These are phyloP conservation scores for Argya squamiceps DNA, from an alignment of 2,797 vertebrate genomes.

Conservation along the genomic window DNA sequence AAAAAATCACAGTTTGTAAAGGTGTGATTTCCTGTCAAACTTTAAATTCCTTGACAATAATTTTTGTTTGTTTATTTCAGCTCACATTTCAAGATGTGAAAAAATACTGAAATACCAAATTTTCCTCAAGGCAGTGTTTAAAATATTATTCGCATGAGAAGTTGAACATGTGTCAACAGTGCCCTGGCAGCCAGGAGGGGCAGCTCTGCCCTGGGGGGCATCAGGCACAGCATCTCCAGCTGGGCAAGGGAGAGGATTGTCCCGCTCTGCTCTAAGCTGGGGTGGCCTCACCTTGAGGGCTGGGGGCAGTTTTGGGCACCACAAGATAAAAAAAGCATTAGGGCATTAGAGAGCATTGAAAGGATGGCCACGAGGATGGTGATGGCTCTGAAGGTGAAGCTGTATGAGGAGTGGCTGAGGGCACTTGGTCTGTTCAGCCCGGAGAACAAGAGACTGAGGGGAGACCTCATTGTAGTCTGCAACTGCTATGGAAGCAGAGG, in stretches of 20 bases:
- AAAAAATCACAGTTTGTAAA: not conserved
- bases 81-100: not conserved
- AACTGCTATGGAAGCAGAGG: not conserved
- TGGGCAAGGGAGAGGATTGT: rapidly evolving
- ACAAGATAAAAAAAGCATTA: not conserved
- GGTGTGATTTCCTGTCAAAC: not conserved
- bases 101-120: not conserved
- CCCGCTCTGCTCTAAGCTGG: rapidly evolving
- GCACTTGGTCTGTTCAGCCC: not conserved
- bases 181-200: not conserved
- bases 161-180: not conserved
- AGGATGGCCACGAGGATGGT: rapidly evolving
- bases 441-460: not conserved
- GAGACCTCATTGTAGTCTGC: not conserved
- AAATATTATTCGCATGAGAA: not conserved
- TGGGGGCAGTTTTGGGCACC: rapidly evolving
- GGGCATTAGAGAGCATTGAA: rapidly evolving
- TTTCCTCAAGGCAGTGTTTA: not conserved
- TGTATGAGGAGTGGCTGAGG: rapidly evolving
- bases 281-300: rapidly evolving
- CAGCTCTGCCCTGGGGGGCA: rapidly evolving
- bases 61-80: not conserved
- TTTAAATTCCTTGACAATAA: not conserved
- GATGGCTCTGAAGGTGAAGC: not conserved
- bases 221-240: rapidly evolving